A percentile compares a stretch with the other conserved stretches of the same genome.
Conservation (phyloP, 2,113 vertebrate genomes). For the Peromyscus leucopus region DNA sequence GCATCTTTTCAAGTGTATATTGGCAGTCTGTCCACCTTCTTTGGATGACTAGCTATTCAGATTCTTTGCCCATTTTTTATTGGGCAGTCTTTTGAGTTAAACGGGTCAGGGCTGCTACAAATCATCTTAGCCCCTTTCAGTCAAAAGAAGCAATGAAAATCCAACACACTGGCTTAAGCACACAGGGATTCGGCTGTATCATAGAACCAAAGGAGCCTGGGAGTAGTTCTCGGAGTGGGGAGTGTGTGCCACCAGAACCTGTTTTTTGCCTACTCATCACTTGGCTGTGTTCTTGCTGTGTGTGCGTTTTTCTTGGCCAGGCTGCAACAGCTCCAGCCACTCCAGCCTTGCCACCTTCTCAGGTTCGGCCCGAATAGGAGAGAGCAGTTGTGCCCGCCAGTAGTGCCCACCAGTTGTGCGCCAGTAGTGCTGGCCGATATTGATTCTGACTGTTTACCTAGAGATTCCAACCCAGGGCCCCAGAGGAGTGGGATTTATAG, state of each 20-base stretch:
- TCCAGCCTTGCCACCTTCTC: neutral
- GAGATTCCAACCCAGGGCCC: neutral
- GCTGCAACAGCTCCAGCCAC: neutral
- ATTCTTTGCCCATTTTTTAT: neutral
- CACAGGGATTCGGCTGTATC: neutral
- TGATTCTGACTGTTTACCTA: neutral
- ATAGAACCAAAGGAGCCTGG: neutral
- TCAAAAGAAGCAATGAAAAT: slow-evolving; percentile 38
- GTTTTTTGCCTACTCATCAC: neutral
- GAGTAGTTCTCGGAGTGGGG: neutral
- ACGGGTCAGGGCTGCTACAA: neutral
- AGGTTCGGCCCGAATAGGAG: neutral
- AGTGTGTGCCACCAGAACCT: neutral
- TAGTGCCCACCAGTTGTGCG: neutral
- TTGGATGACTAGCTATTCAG: neutral
- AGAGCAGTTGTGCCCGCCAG: neutral
- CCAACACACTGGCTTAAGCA: neutral
- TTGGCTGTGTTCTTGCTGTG: neutral
- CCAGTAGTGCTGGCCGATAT: neutral
- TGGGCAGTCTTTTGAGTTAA: slow-evolving; percentile 13
- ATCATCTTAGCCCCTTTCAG: neutral
- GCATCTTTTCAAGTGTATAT: slow-evolving; percentile 16
- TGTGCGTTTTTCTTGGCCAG: neutral
- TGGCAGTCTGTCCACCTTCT: neutral
- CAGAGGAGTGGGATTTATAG: neutral